Evolutionary conservation across 2,797 vertebrate genomes (phyloP), one percentile per base, ranked within the genome.

Genomic region (Clarias laeviceps): DNA sequence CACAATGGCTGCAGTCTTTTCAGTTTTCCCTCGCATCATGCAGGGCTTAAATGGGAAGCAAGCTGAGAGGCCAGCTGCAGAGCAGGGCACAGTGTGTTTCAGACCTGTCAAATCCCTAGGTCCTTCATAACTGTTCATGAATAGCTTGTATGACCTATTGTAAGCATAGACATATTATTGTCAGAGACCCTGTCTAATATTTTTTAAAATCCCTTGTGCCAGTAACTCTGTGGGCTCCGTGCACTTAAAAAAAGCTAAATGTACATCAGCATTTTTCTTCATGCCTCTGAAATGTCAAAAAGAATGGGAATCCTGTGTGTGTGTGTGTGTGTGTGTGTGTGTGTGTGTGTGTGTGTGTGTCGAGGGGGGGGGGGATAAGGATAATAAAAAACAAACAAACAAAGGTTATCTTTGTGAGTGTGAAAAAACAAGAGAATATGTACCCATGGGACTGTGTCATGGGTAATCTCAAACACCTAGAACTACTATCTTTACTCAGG

Each of bases 1-100:
- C 92, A 94, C 92, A 94, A 94, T 93, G 91, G 91, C 90, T 84
- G 88, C 93, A 92, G 93, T 94, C 93, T 90, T 92, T 93, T 93
- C 91, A 90, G 88, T 88, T 90, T 85, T 86, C 89, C 89, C 87
- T 85, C 87, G 90, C 89, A 90, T 88, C 89, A 86, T 78, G 61
- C 84, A 88, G 86, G 81, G 65, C 83, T 89, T 90, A 88, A 90
- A 92, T 85, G 87, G 88, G 68, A 62, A 89, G 88, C 90, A 83
- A 80, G 68, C 57, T 59, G 57, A 85, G 78, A 73, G 78, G 81
- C 78, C 65, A 84, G 84, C 79, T 68, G 82, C 62, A 27, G 61
- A 90, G 94, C 90, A 65, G 86, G 85, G 65, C 68, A 40, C 64
- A 77, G 76, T 89, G 85, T 85, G 89, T 93, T 90, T 93, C 89